These are phyloP conservation scores for Peromyscus californicus DNA, from an alignment of 2,113 vertebrate species.

Conservation along the genomic window DNA sequence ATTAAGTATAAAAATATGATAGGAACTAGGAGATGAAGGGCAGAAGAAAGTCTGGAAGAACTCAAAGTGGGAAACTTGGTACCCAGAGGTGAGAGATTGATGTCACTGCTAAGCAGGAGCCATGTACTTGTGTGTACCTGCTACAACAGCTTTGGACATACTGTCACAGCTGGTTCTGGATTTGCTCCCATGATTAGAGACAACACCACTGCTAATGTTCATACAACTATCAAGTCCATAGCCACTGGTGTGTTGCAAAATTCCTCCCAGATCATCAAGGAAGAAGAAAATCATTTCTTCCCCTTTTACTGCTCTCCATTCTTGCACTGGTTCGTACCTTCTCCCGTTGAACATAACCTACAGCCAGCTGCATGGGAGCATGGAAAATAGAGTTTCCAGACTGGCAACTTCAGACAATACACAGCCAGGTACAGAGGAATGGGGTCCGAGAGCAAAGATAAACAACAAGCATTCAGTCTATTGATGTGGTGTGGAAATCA, in stretches of 20 bases:
- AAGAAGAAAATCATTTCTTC: background rate
- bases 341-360: background rate
- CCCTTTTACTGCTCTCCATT: background rate
- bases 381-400: background rate
- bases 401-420: background rate
- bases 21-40: background rate
- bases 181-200: no score
- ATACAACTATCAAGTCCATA: background rate
- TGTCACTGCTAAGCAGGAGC: background rate
- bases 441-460: background rate
- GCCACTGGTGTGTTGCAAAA: background rate
- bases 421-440: background rate
- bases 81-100: background rate
- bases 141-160: background rate
- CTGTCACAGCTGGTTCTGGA: background rate
- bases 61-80: background rate
- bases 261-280: background rate
- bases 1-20: background rate
- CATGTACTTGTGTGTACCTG: background rate
- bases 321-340: background rate
- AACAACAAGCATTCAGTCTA: background rate
- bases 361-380: background rate
- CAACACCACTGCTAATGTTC: background rate
- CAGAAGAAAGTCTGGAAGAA: background rate
- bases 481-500: background rate